phyloP scores from a whole-genome alignment of 2,113 vertebrate species.

The Heteronetta atricapilla region DNA sequence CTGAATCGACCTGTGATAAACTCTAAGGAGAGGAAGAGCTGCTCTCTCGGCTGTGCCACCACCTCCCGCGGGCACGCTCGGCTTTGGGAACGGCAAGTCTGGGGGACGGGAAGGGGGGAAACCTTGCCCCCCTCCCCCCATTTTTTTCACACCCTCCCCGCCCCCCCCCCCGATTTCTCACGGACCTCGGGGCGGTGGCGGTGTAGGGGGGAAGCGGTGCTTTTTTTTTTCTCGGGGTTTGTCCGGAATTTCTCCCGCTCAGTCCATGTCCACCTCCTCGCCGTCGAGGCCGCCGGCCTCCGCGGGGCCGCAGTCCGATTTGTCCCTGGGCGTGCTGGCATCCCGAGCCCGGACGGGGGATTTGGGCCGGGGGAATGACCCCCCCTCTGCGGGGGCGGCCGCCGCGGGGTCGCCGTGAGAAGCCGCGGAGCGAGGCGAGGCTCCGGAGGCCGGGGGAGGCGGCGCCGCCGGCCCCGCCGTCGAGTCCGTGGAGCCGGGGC shows the following conservation, averaged over 20 bases:
- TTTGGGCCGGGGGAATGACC: slow-evolving; percentile 50
- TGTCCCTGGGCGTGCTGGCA: slow-evolving; percentile 75
- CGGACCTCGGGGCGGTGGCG: neutral
- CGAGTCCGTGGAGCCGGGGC: slow-evolving; percentile 48
- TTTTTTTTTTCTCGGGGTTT: too few relatives aligned
- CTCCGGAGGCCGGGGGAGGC: neutral
- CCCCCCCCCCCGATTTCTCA: neutral
- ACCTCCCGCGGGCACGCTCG: slow-evolving; percentile 41
- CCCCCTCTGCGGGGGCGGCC: slow-evolving; percentile 32
- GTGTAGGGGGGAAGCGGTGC: too few relatives aligned
- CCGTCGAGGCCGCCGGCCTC: slow-evolving; percentile 79
- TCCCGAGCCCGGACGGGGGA: slow-evolving; percentile 76
- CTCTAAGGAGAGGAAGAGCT: slow-evolving; percentile 67
- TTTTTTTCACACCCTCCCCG: too few relatives aligned
- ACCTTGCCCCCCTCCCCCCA: neutral
- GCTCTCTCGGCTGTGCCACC: neutral
- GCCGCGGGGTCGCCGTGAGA: slow-evolving; percentile 10
- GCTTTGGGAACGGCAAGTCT: slow-evolving; percentile 74
- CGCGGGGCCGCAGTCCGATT: slow-evolving; percentile 68
- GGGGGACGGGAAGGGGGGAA: slow-evolving; percentile 38
- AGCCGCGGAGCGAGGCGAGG: neutral
- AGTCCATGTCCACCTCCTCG: slow-evolving; percentile 91
- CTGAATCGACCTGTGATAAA: slow-evolving; percentile 81
- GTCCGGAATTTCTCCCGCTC: neutral
- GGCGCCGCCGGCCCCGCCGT: neutral